Base-by-base conservation (phyloP, 2,797 vertebrate species). In the Myotis planiceps region DNA sequence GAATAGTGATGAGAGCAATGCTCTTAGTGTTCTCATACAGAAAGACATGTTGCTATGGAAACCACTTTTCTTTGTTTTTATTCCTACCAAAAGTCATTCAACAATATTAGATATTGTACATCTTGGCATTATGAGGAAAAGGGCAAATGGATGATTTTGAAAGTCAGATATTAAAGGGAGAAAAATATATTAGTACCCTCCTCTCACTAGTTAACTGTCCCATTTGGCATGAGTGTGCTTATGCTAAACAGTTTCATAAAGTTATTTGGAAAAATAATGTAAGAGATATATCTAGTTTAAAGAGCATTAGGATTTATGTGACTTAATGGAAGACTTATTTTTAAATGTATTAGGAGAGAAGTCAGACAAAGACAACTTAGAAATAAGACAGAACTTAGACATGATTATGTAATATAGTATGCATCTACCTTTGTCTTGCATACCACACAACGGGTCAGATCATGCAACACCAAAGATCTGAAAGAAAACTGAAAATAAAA, bases 21-120 rank as follows among this genome's bases (percentile, higher is more conserved):
- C 82, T 93, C 55, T n/a, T 82, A 74, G 55, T 91, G 74, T 88
- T 90, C 95, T 65, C 85, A 96, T 68, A 92, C 23, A 79, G 81
- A 79, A 90, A 83, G 32, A 87, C 4, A 29, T 23, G 47, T 94
- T 96, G 39, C 49, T 96, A 86, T 92, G 47, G 75, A 84, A 97
- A 93, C 60, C n/a, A 58, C 58, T 91, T 91, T 93, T 90, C 81
- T 90, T 90, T 90, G 71, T 92, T 88, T 88, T 37, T 95, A 74
- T 80, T 92, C 53, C 90, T 32, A 74, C 79, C n/a, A 90, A 90
- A 92, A 87, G 68, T 90, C 0, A 34, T 92, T 72, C 47, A 88
- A 51, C 49, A 86, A 53, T 92, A 68, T 42, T 74, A 21, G n/a
- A 2, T 45, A 65, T 89, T 94, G 39, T 34, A 15, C 9, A 60